Evolutionary conservation across 1,140 invertebrate species (phyloP).

Genomic region (Globodera ellingtonae): DNA sequence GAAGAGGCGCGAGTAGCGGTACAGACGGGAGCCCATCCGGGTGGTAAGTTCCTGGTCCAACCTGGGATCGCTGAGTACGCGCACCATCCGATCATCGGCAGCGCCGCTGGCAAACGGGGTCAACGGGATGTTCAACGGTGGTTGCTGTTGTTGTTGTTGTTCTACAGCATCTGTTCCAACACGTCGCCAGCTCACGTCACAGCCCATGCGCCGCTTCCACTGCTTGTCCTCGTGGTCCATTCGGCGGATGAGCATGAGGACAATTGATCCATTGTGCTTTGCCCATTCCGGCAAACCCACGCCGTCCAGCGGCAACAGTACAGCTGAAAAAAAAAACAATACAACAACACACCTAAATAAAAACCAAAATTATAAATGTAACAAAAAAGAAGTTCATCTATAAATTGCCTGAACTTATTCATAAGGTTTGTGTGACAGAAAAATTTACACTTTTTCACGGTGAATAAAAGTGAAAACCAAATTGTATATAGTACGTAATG

Average conservation of each 20-base stretch:
- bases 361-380: too few relatives aligned
- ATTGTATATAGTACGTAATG: not conserved
- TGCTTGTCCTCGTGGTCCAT: conserved; percentile 20
- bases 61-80: conserved; percentile 20
- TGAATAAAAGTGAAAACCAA: too few relatives aligned
- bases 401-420: too few relatives aligned
- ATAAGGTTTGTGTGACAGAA: too few relatives aligned
- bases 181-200: conserved; percentile 1
- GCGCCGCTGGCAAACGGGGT: not conserved
- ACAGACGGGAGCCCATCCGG: conserved; percentile 15
- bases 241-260: conserved; percentile 16
- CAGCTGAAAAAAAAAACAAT: conserved; percentile 11
- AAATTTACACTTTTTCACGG: too few relatives aligned
- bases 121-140: conserved; percentile 10
- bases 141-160: not conserved
- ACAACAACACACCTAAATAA: too few relatives aligned
- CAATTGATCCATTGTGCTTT: not conserved
- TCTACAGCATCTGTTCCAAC: too few relatives aligned
- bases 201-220: not conserved
- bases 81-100: not conserved
- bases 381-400: too few relatives aligned
- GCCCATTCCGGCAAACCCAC: conserved; percentile 7
- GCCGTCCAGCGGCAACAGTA: conserved; percentile 15
- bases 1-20: conserved; percentile 7
- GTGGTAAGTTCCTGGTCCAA: conserved; percentile 22